Evolutionary conservation across 2,888 invertebrate species (phyloP).

Genomic region (Crocallis elinguaria): DNA sequence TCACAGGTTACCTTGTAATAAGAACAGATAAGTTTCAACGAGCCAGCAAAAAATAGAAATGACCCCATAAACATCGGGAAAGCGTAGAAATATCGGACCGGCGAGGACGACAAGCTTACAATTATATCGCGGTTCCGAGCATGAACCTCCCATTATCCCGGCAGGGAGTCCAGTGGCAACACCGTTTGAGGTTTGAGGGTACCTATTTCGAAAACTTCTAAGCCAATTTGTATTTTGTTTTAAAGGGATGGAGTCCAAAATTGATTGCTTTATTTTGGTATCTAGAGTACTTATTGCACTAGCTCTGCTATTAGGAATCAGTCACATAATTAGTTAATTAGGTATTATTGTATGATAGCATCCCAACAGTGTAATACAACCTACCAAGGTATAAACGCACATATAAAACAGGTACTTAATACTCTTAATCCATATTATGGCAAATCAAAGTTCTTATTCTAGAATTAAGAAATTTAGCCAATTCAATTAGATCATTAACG

Average conservation of each 20-base stretch:
- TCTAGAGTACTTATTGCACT: not conserved
- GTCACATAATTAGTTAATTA: too few relatives aligned
- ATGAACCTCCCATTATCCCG: slow-evolving; percentile 35
- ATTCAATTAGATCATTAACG: too few relatives aligned
- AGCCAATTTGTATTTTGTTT: not conserved
- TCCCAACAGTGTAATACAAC: too few relatives aligned
- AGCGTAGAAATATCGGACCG: slow-evolving; percentile 28
- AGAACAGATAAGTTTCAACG: not conserved
- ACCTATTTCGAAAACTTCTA: not conserved
- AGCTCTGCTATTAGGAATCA: not conserved
- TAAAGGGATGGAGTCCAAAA: not conserved
- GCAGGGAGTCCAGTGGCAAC: slow-evolving; percentile 24
- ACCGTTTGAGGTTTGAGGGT: slow-evolving; percentile 12
- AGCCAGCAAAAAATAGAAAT: slow-evolving; percentile 12
- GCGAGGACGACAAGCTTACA: slow-evolving; percentile 25
- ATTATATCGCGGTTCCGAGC: slow-evolving; percentile 37
- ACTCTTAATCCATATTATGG: too few relatives aligned
- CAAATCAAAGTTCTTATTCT: too few relatives aligned
- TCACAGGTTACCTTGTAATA: too few relatives aligned
- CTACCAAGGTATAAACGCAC: too few relatives aligned
- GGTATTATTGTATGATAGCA: too few relatives aligned
- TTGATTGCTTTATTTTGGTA: not conserved
- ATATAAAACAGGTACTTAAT: too few relatives aligned
- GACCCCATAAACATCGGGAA: slow-evolving; percentile 17
- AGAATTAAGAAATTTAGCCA: too few relatives aligned